Percentiles rank a stretch among this genome's conserved stretches.
phyloP scores from a whole-genome alignment of 2,888 invertebrate species.

The Strigamia transsilvanica region DNA sequence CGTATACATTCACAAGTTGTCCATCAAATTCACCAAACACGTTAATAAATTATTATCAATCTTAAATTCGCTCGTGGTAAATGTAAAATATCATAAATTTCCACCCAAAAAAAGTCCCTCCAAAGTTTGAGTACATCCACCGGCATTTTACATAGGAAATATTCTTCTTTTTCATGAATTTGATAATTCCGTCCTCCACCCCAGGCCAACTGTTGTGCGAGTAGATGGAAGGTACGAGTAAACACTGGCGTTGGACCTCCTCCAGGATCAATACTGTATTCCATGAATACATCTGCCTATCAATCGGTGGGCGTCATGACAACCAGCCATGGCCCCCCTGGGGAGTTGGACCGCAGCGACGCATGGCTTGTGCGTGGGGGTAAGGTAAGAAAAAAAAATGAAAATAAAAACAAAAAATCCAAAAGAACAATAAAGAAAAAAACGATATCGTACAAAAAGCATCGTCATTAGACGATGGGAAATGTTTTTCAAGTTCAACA shows the following conservation, averaged over 20 bases:
- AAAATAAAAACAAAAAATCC: not conserved
- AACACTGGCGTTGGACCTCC: conserved; percentile 51
- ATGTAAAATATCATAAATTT: not conserved
- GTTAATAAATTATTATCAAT: not conserved
- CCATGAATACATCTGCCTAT: conserved; percentile 55
- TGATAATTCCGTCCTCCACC: conserved; percentile 26
- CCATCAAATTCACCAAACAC: too few species aligned
- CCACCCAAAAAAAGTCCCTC: not conserved
- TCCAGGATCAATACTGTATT: conserved; percentile 53
- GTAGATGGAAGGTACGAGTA: conserved; percentile 32
- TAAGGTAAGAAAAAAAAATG: not conserved
- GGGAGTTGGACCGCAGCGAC: conserved; percentile 44
- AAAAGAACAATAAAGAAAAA: not conserved
- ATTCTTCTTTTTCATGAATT: conserved; percentile 18
- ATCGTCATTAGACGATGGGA: not conserved
- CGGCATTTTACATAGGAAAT: conserved; percentile 20
- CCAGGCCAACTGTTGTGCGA: conserved; percentile 27
- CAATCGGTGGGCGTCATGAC: conserved; percentile 52
- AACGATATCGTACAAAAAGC: not conserved
- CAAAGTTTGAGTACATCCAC: not conserved
- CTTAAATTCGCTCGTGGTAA: not conserved
- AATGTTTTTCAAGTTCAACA: conserved; percentile 8
- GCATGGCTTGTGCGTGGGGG: conserved; percentile 15
- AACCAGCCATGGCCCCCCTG: conserved; percentile 34
- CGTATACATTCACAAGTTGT: too few species aligned